These are phyloP conservation scores for Dryobates pubescens DNA, from an alignment of 2,797 vertebrate genomes.

Conservation along the genomic window DNA sequence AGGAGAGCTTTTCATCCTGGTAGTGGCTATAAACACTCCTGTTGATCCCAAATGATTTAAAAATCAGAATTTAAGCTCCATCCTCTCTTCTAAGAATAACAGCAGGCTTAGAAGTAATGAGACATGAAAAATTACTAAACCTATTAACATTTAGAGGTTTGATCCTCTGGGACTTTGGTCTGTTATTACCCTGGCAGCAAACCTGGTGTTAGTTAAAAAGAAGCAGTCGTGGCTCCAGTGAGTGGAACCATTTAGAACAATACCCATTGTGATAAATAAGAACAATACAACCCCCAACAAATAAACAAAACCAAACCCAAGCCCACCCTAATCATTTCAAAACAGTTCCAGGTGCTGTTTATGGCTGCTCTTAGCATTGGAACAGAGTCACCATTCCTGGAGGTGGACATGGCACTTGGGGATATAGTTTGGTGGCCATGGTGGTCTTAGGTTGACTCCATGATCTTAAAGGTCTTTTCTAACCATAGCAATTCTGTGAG, in stretches of 20 bases:
- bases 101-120: not conserved
- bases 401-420: no score
- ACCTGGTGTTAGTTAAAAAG: not conserved
- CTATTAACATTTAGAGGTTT: not conserved
- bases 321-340: not conserved
- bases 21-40: not conserved
- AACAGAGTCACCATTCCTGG: no score
- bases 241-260: not conserved
- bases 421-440: no score
- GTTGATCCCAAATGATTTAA: not conserved
- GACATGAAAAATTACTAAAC: constrained; percentile 5
- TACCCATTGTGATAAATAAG: not conserved
- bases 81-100: not conserved
- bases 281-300: no score
- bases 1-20: not conserved
- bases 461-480: no score
- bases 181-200: not conserved
- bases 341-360: not conserved
- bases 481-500: no score
- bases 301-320: no score
- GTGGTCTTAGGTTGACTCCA: no score
- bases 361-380: not conserved
- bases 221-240: not conserved
- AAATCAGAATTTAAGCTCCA: not conserved
- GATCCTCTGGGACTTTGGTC: not conserved